These are phyloP conservation scores for Cydia amplana DNA, from an alignment of 1,140 invertebrate genomes.

Conservation along the genomic window DNA sequence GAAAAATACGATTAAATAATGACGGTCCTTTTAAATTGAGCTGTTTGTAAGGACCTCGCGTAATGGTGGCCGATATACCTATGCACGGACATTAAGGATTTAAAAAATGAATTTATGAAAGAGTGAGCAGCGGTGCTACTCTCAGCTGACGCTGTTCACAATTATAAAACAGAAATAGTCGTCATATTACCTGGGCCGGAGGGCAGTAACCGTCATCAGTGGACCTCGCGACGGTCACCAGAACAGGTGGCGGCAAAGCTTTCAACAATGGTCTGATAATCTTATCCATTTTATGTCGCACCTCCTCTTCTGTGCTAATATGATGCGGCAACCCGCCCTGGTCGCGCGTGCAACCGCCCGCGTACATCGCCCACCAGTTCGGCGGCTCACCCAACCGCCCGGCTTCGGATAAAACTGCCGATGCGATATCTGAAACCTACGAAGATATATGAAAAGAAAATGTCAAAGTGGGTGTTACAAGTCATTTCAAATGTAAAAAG, in stretches of 20 bases:
- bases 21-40: too few relatives aligned
- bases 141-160: not conserved
- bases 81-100: too few relatives aligned
- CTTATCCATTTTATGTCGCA: slow-evolving; percentile 81
- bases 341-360: slow-evolving; percentile 93
- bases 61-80: too few relatives aligned
- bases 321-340: slow-evolving; percentile 90
- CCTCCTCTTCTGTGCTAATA: slow-evolving; percentile 85
- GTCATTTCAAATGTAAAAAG: not conserved
- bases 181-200: slow-evolving; percentile 52
- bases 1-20: not conserved
- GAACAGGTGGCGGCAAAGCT: slow-evolving; percentile 84
- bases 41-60: too few relatives aligned
- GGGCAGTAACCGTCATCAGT: slow-evolving; percentile 95
- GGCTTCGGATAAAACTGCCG: slow-evolving; percentile 69
- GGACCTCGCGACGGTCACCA: slow-evolving; percentile 90
- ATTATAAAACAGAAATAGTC: slow-evolving; percentile 5
- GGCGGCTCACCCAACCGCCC: slow-evolving; percentile 81
- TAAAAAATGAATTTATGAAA: too few relatives aligned
- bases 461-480: not conserved
- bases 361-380: slow-evolving; percentile 89
- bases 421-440: slow-evolving; percentile 77
- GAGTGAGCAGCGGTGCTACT: too few relatives aligned
- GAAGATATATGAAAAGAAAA: not conserved
- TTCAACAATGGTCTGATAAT: slow-evolving; percentile 82